Percentiles rank a stretch among this genome's conserved stretches.
These are phyloP conservation scores for Periplaneta americana DNA, from an alignment of 1,140 invertebrate genomes.

Conservation along the genomic window DNA sequence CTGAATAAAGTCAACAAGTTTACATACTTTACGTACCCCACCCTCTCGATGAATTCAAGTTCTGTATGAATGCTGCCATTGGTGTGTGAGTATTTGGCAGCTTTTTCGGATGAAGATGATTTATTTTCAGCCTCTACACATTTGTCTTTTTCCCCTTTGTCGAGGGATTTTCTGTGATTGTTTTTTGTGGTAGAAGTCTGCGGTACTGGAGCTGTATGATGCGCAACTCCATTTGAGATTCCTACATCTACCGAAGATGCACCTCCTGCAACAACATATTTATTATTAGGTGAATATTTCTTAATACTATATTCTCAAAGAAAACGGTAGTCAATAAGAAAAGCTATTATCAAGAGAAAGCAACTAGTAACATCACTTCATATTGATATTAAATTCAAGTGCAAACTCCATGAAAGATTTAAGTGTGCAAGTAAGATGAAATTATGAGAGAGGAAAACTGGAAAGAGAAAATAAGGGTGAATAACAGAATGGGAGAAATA, in stretches of 20 bases:
- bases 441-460: too few relatives aligned
- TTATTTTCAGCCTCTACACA: conserved; percentile 25
- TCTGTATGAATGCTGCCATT: conserved; percentile 43
- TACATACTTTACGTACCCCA: conserved; percentile 36
- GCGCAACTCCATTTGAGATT: conserved; percentile 41
- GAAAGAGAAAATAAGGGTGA: too few relatives aligned
- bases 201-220: conserved; percentile 28
- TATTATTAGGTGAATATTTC: background rate
- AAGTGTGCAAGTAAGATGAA: too few relatives aligned
- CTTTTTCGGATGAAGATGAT: conserved; percentile 30
- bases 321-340: too few relatives aligned
- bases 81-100: conserved; percentile 41
- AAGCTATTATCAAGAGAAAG: too few relatives aligned
- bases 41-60: conserved; percentile 46
- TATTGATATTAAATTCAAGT: too few relatives aligned
- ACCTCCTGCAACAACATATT: background rate
- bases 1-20: conserved; percentile 6
- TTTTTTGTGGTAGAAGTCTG: conserved; percentile 33
- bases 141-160: conserved; percentile 41
- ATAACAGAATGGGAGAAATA: too few relatives aligned
- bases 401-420: too few relatives aligned
- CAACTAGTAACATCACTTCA: too few relatives aligned
- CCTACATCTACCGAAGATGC: conserved; percentile 28
- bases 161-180: conserved; percentile 47
- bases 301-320: too few relatives aligned